Base-by-base conservation (phyloP, 2,797 vertebrate species). In the Coilia nasus region DNA sequence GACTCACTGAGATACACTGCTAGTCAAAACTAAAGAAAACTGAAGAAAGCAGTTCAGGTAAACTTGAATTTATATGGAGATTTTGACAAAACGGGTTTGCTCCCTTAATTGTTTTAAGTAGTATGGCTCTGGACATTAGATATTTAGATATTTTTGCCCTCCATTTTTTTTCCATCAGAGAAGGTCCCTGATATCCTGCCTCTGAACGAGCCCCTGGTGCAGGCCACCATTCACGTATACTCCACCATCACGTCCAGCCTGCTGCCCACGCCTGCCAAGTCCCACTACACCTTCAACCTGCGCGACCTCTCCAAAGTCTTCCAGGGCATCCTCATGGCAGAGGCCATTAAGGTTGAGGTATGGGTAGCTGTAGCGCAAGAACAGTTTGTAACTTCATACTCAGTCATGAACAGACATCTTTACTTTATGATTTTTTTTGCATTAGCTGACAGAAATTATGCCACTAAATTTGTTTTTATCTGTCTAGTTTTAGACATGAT, bases 241-340 rank as follows among this genome's bases (percentile, higher is more conserved):
- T 90, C 92, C n/a, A 96, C 95, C 82, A 95, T 98, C 91, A 97
- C 94, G 59, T 96, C 96, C 81, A 95, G 97, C 91, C 94, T 99
- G 83, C 95, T 99, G 86, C 98, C 98, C 54, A 98, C 97, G n/a
- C 97, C 98, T 82, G 93, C 96, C 78, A 98, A 98, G 92, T 97
- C 96, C 0, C 98, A 98, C 92, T 99, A 98, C 85, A 97, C 97
- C 14, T 99, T 99, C 92, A 99, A 98, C 90, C 93, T 99, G 83
- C 96, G 97, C 86, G 97, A 99, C 91, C 94, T 99, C 75, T 98
- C 97, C 88, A 98, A 97, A 87, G 97, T 99, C 90, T 99, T 99
- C 93, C 97, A 99, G 91, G 98, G 97, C 46, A 95, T 99, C 86
- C 95, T 98, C 75, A 97, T 98, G 97, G 96, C 96, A 3, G 93